Base-by-base conservation (phyloP, 2,113 vertebrate species). In the Pygoscelis antarcticus region DNA sequence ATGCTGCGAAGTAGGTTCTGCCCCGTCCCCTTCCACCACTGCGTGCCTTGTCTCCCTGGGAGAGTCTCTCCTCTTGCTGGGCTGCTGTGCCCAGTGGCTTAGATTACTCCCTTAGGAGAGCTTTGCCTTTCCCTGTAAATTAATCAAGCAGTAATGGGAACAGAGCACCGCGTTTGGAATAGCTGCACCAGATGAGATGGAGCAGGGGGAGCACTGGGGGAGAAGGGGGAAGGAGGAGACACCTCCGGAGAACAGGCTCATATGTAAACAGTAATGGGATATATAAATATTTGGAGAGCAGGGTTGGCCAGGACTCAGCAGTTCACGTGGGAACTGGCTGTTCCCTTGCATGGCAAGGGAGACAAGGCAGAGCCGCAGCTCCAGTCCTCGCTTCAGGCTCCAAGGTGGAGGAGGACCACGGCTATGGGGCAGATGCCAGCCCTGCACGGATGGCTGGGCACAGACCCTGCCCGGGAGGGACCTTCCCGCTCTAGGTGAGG, bases 251-350 rank as follows among this genome's bases (percentile, higher is more conserved):
- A 98, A 97, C 98, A 85, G 97, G 98, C 98, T 97, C 93, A 89
- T 98, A 98, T 98, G 98, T 98, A 99, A 99, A 99, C 99, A 99
- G 98, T 99, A 99, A 99, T 98, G 98, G 98, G 98, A 99, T 98
- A 99, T 98, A 98, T 99, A 99, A 99, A 99, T 99, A 99, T 99
- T 99, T 99, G 98, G 98, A 99, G 97, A 99, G 97, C 94, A 77
- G 98, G 97, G 98, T 96, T 98, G 98, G 98, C 98, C 97, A 96
- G 97, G 98, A 97, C 98, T 98, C 98, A 98, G 97, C 83, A 51
- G 49, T 88, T 97, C 90, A 96, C 96, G 94, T 96, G 96, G 97
- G 97, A 97, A 92, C 91, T 69, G 94, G 89, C 95, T 78, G 90
- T 88, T 96, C 93, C 95, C 55, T 66, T 19, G 34, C 81, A n/a